These are phyloP conservation scores for Boulengeromyrus knoepffleri DNA, from an alignment of 2,113 vertebrate genomes.

Conservation along the genomic window DNA sequence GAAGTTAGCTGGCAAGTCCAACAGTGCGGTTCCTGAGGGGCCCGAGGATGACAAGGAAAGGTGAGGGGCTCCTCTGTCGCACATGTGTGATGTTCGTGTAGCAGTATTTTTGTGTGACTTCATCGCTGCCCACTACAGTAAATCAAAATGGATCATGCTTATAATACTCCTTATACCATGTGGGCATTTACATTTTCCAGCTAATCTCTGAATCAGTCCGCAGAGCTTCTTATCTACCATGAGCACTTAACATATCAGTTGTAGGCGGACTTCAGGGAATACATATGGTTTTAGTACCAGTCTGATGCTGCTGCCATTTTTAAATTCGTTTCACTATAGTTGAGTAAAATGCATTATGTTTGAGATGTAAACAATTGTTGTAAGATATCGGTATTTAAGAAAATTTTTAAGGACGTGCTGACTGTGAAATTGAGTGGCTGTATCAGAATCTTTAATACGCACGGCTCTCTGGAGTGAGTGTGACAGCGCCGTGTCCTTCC, in stretches of 20 bases:
- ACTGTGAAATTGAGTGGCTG: background rate
- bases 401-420: background rate
- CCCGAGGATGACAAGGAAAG: conserved; percentile 65
- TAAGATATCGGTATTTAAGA: background rate
- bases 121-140: background rate
- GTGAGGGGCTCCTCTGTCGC: conserved; percentile 40
- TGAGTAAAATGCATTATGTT: background rate
- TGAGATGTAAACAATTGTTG: background rate
- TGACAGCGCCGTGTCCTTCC: background rate
- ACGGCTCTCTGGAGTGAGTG: background rate
- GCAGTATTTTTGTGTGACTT: background rate
- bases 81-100: no score
- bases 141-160: background rate
- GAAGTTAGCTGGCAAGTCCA: conserved; percentile 48
- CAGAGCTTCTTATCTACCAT: background rate
- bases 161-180: background rate
- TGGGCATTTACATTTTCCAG: background rate
- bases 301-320: background rate
- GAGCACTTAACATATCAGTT: background rate
- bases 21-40: conserved; percentile 36
- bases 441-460: background rate
- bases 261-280: background rate
- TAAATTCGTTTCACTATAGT: background rate
- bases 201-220: background rate
- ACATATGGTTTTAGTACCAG: background rate